Evolutionary conservation across 2,113 vertebrate species (phyloP).

Genomic region (Apteryx mantelli): DNA sequence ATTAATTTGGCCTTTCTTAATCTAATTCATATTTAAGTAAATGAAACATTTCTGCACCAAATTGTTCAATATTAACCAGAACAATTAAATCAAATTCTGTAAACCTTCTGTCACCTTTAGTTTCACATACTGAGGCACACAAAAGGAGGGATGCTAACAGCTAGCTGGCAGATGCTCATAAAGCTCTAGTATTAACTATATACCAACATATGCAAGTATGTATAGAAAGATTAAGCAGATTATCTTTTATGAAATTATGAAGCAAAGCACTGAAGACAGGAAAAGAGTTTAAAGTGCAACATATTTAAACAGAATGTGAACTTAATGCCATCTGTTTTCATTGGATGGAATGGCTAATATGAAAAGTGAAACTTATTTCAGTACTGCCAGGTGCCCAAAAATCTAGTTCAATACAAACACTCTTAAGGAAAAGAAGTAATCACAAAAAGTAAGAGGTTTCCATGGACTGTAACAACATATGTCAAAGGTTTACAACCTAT

Average conservation of each 20-base stretch:
- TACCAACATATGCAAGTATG: background rate
- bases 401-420: slow-evolving; percentile 41
- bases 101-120: background rate
- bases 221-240: background rate
- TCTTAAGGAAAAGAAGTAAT: background rate
- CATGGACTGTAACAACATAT: background rate
- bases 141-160: background rate
- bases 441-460: slow-evolving; percentile 49
- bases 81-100: background rate
- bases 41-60: background rate
- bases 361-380: slow-evolving; percentile 76
- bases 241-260: background rate
- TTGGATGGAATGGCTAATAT: slow-evolving; percentile 79
- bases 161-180: background rate
- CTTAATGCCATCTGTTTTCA: slow-evolving; percentile 83
- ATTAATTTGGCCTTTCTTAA: background rate
- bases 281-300: slow-evolving; percentile 74
- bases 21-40: background rate
- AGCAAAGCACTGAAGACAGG: slow-evolving; percentile 59
- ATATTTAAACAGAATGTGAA: slow-evolving; percentile 84
- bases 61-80: slow-evolving; percentile 14
- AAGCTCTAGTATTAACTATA: background rate
- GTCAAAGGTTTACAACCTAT: background rate
- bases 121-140: background rate
- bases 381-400: slow-evolving; percentile 70